Evolutionary conservation across 2,888 invertebrate species (phyloP), one percentile per base, ranked within the genome.

Genomic region (Pseudococcus jackbeardsleyi): DNA sequence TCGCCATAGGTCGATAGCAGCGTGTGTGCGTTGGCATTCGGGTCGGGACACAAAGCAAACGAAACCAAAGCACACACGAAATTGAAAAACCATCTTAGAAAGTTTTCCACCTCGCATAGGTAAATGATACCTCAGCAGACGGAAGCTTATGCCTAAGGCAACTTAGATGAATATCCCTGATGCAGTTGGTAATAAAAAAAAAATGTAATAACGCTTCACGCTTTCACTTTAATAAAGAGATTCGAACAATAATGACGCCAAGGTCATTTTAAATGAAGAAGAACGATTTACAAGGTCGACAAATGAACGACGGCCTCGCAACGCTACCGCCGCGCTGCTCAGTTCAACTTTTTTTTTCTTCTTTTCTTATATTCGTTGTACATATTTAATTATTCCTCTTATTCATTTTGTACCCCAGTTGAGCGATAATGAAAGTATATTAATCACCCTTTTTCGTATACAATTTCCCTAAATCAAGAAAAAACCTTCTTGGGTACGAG

Each of bases 211-310:
- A 79, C 82, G 54, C 48, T 88, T 88, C 82, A 88, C 88, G 88
- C 88, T 88, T 88, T 88, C 88, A 88, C 88, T 88, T 87, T 82
- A 88, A 88, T 88, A 88, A 82, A 88, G 82, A 79, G 88, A 88
- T 88, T 88, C 82, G 88, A 88, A 88, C 79, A 88, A 88, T 88
- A 88, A 88, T 88, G 39, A 88, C 88, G 88, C 88, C 79, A 88
- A 88, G 88, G 88, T 88, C 88, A 79, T 54, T 88, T 72, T 79
- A 88, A 88, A 88, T 88, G 88, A 88, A 88, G 88, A 88, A 88
- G 88, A 88, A 88, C 88, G 82, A 88, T 88, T 79, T 88, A 88
- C 88, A 88, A 88, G 88, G 88, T 88, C 88, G 88, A 88, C 79
- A 79, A 88, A 82, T 88, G 39, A 88, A 88, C 88, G 79, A 54